phyloP scores from a whole-genome alignment of 2,113 vertebrate species.

The Nestor notabilis region DNA sequence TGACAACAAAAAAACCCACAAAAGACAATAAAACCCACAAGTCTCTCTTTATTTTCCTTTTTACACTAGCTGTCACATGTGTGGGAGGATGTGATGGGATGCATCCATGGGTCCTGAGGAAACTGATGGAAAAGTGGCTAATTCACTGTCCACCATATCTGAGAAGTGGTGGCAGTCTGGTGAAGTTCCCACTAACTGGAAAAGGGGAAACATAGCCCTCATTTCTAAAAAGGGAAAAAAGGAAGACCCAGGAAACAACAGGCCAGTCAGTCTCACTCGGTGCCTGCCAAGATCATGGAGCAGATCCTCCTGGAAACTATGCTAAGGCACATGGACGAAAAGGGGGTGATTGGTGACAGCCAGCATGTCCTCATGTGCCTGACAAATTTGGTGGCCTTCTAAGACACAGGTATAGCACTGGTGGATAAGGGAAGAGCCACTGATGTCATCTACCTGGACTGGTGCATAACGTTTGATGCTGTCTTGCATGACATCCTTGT shows the following conservation, averaged over 20 bases:
- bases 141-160: background rate
- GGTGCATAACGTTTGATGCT: background rate
- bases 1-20: background rate
- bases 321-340: background rate
- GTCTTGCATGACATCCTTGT: background rate
- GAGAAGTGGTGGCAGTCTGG: background rate
- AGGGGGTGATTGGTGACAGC: background rate
- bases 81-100: background rate
- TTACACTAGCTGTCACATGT: background rate
- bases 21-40: background rate
- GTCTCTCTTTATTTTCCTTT: background rate
- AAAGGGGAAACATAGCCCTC: background rate
- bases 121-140: background rate
- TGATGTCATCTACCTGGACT: background rate
- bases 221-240: background rate
- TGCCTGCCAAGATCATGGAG: background rate
- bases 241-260: background rate
- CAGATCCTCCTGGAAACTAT: background rate
- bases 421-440: background rate
- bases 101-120: background rate
- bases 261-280: background rate
- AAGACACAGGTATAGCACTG: background rate
- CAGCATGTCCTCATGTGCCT: background rate
- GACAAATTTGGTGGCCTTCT: background rate
- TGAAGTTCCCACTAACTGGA: background rate